Conservation (phyloP, 2,797 vertebrate genomes). For the Clamator glandarius region DNA sequence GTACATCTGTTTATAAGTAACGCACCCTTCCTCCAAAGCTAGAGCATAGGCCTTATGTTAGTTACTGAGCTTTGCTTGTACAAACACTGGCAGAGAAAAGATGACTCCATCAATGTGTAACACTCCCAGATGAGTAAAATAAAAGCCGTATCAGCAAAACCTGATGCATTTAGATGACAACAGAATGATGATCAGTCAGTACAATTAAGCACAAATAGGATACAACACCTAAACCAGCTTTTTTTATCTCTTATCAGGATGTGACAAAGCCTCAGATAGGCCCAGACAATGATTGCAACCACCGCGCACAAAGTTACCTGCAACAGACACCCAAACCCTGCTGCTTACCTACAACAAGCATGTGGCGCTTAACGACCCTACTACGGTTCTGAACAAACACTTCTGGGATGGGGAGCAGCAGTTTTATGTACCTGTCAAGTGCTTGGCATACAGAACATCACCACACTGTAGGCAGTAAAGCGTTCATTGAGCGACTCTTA, state of each 20-base stretch:
- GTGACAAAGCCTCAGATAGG: neutral
- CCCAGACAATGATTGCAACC: neutral
- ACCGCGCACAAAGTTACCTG: neutral
- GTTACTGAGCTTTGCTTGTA: neutral
- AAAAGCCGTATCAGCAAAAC: neutral
- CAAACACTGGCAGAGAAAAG: neutral
- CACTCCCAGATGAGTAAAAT: neutral
- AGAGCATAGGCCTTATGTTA: neutral
- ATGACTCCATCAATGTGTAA: neutral
- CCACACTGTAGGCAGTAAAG: rapidly evolving
- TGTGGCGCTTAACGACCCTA: neutral
- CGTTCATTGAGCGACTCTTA: neutral
- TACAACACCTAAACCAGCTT: neutral
- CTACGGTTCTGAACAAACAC: neutral
- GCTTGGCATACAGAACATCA: neutral
- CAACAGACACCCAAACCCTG: neutral
- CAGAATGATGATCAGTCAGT: neutral
- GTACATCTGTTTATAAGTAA: neutral
- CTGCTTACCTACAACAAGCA: rapidly evolving
- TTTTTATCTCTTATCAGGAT: rapidly evolving
- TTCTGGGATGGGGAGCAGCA: neutral
- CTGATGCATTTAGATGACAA: neutral
- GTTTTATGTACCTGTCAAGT: too few relatives aligned
- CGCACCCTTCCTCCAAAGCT: neutral
- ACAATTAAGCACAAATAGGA: neutral